Percentiles rank a stretch among this genome's conserved stretches.
phyloP scores from a whole-genome alignment of 2,113 vertebrate species.

The Grammomys dolichurus region DNA sequence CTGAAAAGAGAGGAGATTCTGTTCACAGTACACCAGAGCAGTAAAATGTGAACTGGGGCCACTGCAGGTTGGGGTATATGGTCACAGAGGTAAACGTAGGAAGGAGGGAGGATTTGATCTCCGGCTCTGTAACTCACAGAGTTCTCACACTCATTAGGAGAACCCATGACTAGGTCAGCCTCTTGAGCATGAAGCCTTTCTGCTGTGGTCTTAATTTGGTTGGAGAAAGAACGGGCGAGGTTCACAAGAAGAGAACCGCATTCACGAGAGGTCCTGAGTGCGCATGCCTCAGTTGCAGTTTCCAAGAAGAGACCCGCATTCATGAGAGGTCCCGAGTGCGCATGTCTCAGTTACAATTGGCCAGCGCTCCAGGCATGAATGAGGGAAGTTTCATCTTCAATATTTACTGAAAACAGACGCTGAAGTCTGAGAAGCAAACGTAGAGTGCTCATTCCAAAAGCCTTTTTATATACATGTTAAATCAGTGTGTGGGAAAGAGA shows the following conservation, averaged over 20 bases:
- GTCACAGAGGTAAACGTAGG: neutral
- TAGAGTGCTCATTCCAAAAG: constrained; percentile 78
- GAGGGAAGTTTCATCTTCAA: constrained; percentile 79
- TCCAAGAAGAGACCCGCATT: neutral
- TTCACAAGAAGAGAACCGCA: constrained; percentile 35
- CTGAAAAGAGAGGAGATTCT: neutral
- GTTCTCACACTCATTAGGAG: neutral
- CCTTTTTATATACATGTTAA: constrained; percentile 82
- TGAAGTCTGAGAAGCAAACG: constrained; percentile 78
- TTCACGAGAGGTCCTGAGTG: constrained; percentile 63
- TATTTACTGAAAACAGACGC: constrained; percentile 84
- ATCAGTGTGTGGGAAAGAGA: constrained; percentile 83
- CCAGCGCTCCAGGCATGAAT: constrained; percentile 77
- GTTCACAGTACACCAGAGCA: neutral
- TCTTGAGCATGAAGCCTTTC: neutral
- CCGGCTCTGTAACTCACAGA: neutral
- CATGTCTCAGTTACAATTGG: constrained; percentile 75
- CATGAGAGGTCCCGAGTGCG: constrained; percentile 50
- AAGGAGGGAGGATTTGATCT: neutral
- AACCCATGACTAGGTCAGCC: neutral
- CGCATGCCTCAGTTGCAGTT: constrained; percentile 61
- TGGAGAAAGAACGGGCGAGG: neutral
- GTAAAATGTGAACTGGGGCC: neutral
- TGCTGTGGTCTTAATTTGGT: neutral
- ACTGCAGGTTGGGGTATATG: accelerated